Conservation (phyloP, 2,113 vertebrate genomes). For the Rana temporaria region DNA sequence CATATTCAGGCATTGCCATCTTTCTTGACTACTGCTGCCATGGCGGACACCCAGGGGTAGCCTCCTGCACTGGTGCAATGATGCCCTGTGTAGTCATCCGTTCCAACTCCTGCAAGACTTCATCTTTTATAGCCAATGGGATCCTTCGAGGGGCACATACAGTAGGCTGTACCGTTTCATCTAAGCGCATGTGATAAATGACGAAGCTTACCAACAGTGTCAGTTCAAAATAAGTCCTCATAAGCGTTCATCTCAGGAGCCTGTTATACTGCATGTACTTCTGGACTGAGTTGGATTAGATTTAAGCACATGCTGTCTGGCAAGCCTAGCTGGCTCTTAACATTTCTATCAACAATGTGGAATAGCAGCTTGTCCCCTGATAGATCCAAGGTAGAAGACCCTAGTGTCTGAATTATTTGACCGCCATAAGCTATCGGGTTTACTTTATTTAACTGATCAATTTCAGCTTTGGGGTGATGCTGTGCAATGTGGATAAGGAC, state of each 20-base stretch:
- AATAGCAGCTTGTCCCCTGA: neutral
- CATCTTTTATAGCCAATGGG: no score
- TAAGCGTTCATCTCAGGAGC: no score
- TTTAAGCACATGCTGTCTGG: neutral
- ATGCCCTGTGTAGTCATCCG: constrained; percentile 38
- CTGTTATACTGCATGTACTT: no score
- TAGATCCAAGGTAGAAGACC: neutral
- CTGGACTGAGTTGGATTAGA: neutral
- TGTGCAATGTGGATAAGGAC: no score
- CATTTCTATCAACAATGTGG: neutral
- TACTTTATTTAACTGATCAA: no score
- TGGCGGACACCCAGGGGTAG: constrained; percentile 46
- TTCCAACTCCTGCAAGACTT: constrained; percentile 17
- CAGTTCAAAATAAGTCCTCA: neutral
- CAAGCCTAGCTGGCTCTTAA: neutral
- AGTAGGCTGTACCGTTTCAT: no score
- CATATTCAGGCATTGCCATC: constrained; percentile 21
- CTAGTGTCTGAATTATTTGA: neutral
- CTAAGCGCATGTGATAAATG: no score
- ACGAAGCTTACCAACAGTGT: no score
- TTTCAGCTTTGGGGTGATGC: no score
- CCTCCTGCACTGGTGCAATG: no score
- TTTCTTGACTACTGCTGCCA: constrained; percentile 46
- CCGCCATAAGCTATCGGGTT: no score
- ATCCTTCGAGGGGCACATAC: no score